Evolutionary conservation across 2,888 invertebrate species (phyloP), one percentile per base, ranked within the genome.

Genomic region (Lasioglossum figueresi): DNA sequence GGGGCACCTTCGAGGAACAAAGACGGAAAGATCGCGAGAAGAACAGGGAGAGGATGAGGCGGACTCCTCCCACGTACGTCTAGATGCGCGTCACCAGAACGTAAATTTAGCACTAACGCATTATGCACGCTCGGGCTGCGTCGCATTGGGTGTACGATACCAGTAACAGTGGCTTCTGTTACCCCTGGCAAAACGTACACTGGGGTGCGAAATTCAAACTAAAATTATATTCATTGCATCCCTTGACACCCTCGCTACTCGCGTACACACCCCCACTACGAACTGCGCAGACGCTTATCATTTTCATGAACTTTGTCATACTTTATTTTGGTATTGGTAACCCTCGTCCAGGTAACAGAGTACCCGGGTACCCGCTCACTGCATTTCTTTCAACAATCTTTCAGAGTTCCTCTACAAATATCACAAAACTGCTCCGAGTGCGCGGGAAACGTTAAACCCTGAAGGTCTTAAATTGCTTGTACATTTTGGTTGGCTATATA

Each of bases 91-190:
- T 91, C 92, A 90, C 91, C 92, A 91, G 91, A 90, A 93, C 93
- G 94, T 94, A 94, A 94, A 94, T 95, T 94, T 95, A 95, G 94
- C 93, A 92, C 92, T 93, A 93, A 93, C 93, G 94, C 94, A 94
- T 94, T 94, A 94, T 94, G 92, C 94, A 94, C 94, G 94, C 94
- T 93, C 92, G 94, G 92, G 88, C 92, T 93, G 90, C 91, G 91
- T 91, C 93, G 94, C 92, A 94, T 94, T 93, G 93, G 93, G 92
- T 93, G 92, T 93, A 86, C 88, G 90, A 91, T 91, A 88, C 86
- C 84, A 83, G 87, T 80, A 86, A 83, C 87, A 84, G 83, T 68
- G 77, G 77, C 85, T 85, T 85, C 84, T 59, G 59, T 59, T 59
- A 27, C 14, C 59, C 59, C 14, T 5, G 31, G 27, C 12, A 59